Percentiles rank a stretch among this genome's conserved stretches.
Conservation (phyloP, 2,113 vertebrate species). For the Tachysurus vachellii region DNA sequence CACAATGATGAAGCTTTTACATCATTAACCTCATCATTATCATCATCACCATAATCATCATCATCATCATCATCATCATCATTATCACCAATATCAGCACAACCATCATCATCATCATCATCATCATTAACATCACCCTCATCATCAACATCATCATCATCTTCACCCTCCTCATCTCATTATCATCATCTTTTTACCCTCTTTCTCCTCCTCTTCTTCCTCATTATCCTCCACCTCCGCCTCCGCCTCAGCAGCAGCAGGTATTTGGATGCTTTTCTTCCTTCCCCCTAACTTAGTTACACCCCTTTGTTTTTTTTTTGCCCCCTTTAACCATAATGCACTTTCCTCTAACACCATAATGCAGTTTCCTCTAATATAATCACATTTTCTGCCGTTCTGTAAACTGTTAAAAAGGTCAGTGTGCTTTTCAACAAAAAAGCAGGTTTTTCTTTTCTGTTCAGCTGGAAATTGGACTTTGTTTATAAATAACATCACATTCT, state of each 20-base stretch:
- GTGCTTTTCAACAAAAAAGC: background rate
- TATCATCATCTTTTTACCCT: background rate
- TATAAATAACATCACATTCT: too few species aligned
- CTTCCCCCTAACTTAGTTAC: background rate
- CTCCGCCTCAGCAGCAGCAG: background rate
- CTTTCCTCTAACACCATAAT: constrained; percentile 20
- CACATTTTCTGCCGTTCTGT: background rate
- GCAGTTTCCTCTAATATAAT: constrained; percentile 19
- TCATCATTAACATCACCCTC: background rate
- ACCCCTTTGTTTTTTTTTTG: background rate
- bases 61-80: too few species aligned
- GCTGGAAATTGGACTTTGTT: too few species aligned
- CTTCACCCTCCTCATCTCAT: background rate
- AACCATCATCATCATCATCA: too few species aligned
- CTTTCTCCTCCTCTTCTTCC: background rate
- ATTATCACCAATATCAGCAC: too few species aligned
- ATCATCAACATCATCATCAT: constrained; percentile 2
- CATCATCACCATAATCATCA: too few species aligned
- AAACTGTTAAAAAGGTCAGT: constrained; percentile 26
- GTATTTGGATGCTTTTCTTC: background rate
- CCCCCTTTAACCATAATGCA: constrained; percentile 12
- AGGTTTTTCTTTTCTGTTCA: background rate
- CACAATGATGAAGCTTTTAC: too few species aligned
- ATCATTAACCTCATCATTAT: too few species aligned
- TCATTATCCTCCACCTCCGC: background rate